These are phyloP conservation scores for Drosophila pseudoananassae DNA, from an alignment of 1,140 invertebrate species.

Conservation along the genomic window DNA sequence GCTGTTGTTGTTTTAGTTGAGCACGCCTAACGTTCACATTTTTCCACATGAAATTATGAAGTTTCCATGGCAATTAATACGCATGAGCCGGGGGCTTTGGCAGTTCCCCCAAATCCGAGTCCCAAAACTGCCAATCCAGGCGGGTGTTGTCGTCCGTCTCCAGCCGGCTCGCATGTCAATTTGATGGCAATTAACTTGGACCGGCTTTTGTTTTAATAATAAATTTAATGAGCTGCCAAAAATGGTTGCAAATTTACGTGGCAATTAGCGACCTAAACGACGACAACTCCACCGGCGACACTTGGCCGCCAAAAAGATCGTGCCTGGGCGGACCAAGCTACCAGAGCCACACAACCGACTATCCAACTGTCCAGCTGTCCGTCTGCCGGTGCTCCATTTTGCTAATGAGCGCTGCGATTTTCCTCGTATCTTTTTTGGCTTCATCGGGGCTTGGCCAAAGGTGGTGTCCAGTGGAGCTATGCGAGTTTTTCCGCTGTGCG, in stretches of 20 bases:
- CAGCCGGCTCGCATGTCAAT: conserved; percentile 67
- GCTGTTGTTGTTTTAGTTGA: conserved; percentile 22
- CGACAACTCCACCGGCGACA: conserved; percentile 52
- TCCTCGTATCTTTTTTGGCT: conserved; percentile 30
- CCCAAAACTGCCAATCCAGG: conserved; percentile 44
- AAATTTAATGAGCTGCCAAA: conserved; percentile 83
- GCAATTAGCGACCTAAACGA: conserved; percentile 73
- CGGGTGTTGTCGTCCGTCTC: conserved; percentile 70
- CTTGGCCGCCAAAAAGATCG: conserved; percentile 63
- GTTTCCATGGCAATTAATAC: conserved; percentile 80
- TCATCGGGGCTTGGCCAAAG: conserved; percentile 50
- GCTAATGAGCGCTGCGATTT: conserved; percentile 64
- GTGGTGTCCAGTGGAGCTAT: conserved; percentile 10
- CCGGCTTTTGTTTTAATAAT: conserved; percentile 73
- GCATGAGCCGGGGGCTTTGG: conserved; percentile 53
- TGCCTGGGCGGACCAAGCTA: conserved; percentile 29
- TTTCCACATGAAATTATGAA: conserved; percentile 82
- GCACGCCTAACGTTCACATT: conserved; percentile 75
- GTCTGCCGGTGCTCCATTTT: conserved; percentile 58
- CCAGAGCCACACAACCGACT: conserved; percentile 9
- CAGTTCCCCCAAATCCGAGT: conserved; percentile 1
- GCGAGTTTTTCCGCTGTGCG: too few relatives aligned
- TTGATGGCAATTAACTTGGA: conserved; percentile 78
- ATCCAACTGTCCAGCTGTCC: conserved; percentile 25
- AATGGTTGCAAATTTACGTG: conserved; percentile 83